Conservation (phyloP, 2,113 vertebrate genomes). For the Sus scrofa region T2T-Sscrofa CM000828.6:63857501-63858000, state of each 20-base stretch:
- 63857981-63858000: constrained; percentile 51
- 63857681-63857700: background rate
- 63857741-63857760: constrained; percentile 21
- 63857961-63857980: constrained; percentile 45
- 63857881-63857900: constrained; percentile 8
- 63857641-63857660: background rate
- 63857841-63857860: constrained; percentile 39
- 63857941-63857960: background rate
- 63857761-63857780: background rate
- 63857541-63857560: background rate
- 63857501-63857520: constrained; percentile 31
- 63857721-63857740: background rate
- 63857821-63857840: constrained; percentile 10
- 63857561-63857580: constrained; percentile 27
- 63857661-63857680: background rate
- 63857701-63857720: background rate
- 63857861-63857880: constrained; percentile 59
- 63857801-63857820: background rate
- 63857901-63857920: background rate
- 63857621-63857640: constrained; percentile 13
- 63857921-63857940: background rate
- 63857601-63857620: background rate
- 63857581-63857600: background rate
- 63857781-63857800: constrained; percentile 54
- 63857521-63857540: constrained; percentile 29